Conservation (phyloP, 1,140 invertebrate species). For the Periplaneta americana region DNA sequence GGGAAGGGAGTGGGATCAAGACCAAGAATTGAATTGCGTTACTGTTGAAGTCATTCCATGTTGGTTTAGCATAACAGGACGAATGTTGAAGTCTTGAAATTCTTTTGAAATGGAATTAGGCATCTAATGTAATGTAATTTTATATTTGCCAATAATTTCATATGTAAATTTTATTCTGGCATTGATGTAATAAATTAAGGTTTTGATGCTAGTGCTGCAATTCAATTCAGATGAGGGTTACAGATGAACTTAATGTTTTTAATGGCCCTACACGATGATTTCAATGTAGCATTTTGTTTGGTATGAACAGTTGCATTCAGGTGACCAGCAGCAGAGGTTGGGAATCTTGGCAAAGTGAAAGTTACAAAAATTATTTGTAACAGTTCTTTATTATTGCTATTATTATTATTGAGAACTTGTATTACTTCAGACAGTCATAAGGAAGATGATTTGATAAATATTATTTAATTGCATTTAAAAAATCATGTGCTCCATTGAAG, state of each 20-base stretch:
- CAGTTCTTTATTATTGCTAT: background rate
- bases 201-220: background rate
- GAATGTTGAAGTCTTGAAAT: background rate
- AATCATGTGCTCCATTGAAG: background rate
- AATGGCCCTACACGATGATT: background rate
- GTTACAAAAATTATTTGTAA: background rate
- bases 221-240: background rate
- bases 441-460: background rate
- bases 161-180: background rate
- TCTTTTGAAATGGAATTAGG: background rate
- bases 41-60: background rate
- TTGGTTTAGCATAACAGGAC: background rate
- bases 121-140: background rate
- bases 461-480: background rate
- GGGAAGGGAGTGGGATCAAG: background rate
- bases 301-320: background rate
- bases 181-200: background rate
- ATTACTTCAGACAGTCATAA: background rate
- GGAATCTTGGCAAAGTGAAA: background rate
- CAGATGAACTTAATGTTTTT: background rate
- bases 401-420: no score
- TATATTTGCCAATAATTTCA: background rate
- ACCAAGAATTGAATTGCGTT: background rate
- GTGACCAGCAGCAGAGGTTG: background rate
- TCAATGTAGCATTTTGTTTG: background rate